Base-by-base conservation (phyloP, 2,797 vertebrate genomes). In the Brachyalestes nurse region DNA sequence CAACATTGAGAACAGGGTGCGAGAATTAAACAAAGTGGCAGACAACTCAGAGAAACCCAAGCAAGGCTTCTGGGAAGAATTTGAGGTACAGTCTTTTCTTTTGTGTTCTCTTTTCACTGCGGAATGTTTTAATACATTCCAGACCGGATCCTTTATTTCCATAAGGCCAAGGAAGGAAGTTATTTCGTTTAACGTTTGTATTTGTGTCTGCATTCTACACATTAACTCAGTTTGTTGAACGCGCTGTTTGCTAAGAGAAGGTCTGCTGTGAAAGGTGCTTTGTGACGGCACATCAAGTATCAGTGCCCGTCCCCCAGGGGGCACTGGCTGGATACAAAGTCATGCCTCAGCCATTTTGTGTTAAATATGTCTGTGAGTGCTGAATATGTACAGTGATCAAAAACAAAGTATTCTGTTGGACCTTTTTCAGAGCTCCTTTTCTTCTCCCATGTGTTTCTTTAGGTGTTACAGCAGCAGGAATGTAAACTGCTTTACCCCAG, bases 31-130 rank as follows among this genome's bases (percentile, higher is more conserved):
- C 90, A 95, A 96, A 87, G 95, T 96, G 85, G 94, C 95, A 0
- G 96, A 97, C 69, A 95, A 95, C 87, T 93, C 95, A 0, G 95
- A 96, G 89, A 97, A 97, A 87, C 95, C 96, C 87, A 96, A 96
- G 85, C 96, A 96, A 89, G 96, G 96, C 21, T 97, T 97, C 93
- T 96, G 96, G 96, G 96, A 97, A 83, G 97, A 97, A 89, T 97
- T 97, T 85, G 95, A 98, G 96, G 96, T 97, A 88, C 21, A 87
- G 85, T 51, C 23, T 65, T 77, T 1, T 16, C 60, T 55, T 80
- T 55, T 6, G 61, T 38, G 51, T 55, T 65, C 70, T 72, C 21
- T 65, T 25, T 76, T 78, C 19, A 42, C 72, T 42, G 40, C 55
- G 69, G 51, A 23, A 77, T 40, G 28, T 23, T 57, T 19, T 69